A percentile compares a stretch with the other conserved stretches of the same genome.
Conservation (phyloP, 2,888 invertebrate genomes). For the Drosophila anomalata region DNA sequence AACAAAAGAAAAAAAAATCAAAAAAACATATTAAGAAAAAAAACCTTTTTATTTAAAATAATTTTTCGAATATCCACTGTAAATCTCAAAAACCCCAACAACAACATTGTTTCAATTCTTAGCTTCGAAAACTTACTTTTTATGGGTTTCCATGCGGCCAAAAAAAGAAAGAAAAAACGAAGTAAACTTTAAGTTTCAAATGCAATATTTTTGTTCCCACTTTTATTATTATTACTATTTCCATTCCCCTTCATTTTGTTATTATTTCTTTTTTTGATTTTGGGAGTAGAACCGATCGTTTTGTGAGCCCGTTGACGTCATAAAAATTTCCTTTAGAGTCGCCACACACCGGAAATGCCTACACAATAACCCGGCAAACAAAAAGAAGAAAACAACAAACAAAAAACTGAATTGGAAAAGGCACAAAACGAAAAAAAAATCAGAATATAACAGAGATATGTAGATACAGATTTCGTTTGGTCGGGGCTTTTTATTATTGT, state of each 20-base stretch:
- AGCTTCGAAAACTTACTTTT: constrained; percentile 29
- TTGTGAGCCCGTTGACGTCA: constrained; percentile 62
- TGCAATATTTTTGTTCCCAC: constrained; percentile 13
- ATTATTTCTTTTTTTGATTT: neutral
- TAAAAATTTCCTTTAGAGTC: constrained; percentile 69
- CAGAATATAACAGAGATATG: constrained; percentile 33
- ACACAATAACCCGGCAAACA: constrained; percentile 53
- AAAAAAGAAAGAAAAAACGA: constrained; percentile 20
- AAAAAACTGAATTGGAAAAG: constrained; percentile 8
- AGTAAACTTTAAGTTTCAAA: constrained; percentile 42
- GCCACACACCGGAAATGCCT: constrained; percentile 68
- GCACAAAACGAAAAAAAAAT: constrained; percentile 24
- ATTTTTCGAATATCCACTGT: constrained; percentile 8
- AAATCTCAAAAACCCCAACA: neutral
- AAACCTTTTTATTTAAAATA: neutral
- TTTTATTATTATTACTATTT: constrained; percentile 42
- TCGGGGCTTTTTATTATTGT: constrained; percentile 35
- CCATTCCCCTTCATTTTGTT: constrained; percentile 7
- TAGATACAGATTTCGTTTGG: constrained; percentile 30
- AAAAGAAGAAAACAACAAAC: constrained; percentile 1
- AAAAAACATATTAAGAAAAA: neutral
- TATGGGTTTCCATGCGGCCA: constrained; percentile 43
- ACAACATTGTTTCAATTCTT: constrained; percentile 40
- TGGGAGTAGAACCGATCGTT: constrained; percentile 29
- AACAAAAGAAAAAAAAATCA: neutral